These are phyloP conservation scores for Narcine bancroftii DNA, from an alignment of 2,113 vertebrate genomes.

Conservation along the genomic window DNA sequence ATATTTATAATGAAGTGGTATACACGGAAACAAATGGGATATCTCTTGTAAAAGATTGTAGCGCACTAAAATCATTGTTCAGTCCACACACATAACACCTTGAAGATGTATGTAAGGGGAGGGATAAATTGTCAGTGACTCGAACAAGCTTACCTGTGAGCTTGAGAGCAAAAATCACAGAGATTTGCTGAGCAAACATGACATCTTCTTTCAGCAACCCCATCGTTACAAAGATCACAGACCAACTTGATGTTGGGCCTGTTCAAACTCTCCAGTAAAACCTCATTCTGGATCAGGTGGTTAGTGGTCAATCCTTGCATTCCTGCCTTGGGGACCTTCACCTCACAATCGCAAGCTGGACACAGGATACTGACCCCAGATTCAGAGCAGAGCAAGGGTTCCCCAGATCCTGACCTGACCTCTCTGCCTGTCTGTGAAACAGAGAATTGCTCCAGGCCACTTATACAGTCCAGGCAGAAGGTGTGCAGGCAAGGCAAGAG, in stretches of 20 bases:
- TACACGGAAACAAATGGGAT: background rate
- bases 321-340: slow-evolving; percentile 67
- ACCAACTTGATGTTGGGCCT: slow-evolving; percentile 52
- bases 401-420: slow-evolving; percentile 41
- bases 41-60: background rate
- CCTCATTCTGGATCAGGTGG: slow-evolving; percentile 71
- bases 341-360: slow-evolving; percentile 74
- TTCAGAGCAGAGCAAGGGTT: slow-evolving; percentile 38
- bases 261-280: slow-evolving; percentile 62
- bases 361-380: slow-evolving; percentile 60
- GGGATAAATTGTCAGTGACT: too few species aligned
- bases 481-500: slow-evolving; percentile 80
- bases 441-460: slow-evolving; percentile 61
- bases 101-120: background rate
- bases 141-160: slow-evolving; percentile 68
- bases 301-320: slow-evolving; percentile 63
- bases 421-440: slow-evolving; percentile 36
- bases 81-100: background rate
- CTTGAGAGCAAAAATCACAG: slow-evolving; percentile 83
- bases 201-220: slow-evolving; percentile 68
- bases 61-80: background rate
- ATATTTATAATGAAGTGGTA: background rate
- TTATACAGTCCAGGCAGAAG: slow-evolving; percentile 70
- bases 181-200: slow-evolving; percentile 70
- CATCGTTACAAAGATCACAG: slow-evolving; percentile 78